phyloP scores from a whole-genome alignment of 2,888 invertebrate species.

The Trachelus troglodyta region DNA sequence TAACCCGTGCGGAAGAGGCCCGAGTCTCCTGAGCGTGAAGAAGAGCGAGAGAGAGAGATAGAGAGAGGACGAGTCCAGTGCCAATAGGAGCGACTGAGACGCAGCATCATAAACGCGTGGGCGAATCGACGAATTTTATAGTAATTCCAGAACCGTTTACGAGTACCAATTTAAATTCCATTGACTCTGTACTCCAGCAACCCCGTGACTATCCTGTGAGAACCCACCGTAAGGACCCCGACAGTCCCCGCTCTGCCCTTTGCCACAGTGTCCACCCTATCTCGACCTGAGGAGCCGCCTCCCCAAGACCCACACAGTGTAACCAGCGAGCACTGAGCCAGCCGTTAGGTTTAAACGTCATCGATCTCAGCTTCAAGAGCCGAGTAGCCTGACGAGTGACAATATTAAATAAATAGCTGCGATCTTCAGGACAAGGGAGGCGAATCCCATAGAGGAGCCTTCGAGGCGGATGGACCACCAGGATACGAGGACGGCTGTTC shows the following conservation, averaged over 20 bases:
- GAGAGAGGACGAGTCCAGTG: constrained; percentile 1
- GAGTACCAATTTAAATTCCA: constrained; percentile 56
- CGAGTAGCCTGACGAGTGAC: constrained; percentile 39
- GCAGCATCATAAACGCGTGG: constrained; percentile 54
- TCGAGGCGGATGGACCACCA: neutral
- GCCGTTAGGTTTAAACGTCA: constrained; percentile 10
- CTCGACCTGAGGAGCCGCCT: too few relatives aligned
- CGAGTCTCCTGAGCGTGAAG: neutral
- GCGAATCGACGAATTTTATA: constrained; percentile 55
- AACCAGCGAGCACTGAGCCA: too few relatives aligned
- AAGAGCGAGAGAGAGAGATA: neutral
- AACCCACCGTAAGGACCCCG: too few relatives aligned
- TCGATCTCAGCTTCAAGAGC: constrained; percentile 29
- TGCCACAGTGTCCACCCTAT: too few relatives aligned
- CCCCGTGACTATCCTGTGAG: too few relatives aligned
- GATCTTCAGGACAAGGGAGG: constrained; percentile 33
- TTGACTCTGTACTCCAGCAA: constrained; percentile 27
- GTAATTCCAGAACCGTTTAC: constrained; percentile 44
- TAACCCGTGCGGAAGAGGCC: constrained; percentile 30
- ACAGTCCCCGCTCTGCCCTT: too few relatives aligned
- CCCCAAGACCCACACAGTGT: too few relatives aligned
- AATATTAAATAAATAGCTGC: constrained; percentile 56
- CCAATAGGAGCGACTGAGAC: constrained; percentile 14
- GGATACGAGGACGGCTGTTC: neutral
- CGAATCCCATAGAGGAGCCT: neutral